Evolutionary conservation across 2,113 vertebrate species (phyloP).

Genomic region (Phycodurus eques): DNA sequence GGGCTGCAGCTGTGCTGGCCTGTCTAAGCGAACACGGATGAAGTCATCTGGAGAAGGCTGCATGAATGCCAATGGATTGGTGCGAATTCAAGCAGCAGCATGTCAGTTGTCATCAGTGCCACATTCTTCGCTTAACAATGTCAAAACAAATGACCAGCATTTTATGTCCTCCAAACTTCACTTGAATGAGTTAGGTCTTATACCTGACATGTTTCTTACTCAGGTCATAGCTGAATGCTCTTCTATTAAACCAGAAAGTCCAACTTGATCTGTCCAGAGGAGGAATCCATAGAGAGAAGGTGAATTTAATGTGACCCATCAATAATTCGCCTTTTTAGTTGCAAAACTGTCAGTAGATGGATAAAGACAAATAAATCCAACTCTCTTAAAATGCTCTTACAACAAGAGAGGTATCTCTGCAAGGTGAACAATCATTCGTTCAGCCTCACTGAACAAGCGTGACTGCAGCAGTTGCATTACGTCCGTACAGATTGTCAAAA

Average conservation of each 20-base stretch:
- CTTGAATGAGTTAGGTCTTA: background rate
- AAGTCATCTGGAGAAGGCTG: background rate
- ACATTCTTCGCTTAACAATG: background rate
- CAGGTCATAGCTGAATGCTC: slow-evolving; percentile 13
- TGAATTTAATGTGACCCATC: slow-evolving; percentile 12
- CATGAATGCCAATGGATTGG: background rate
- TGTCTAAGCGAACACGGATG: background rate
- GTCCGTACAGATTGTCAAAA: slow-evolving; percentile 13
- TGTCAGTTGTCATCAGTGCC: slow-evolving; percentile 30
- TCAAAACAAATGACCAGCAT: background rate
- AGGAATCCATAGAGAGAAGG: slow-evolving; percentile 20
- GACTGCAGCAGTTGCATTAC: background rate
- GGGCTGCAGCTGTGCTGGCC: background rate
- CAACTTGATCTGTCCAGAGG: slow-evolving; percentile 5
- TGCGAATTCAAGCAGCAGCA: slow-evolving; percentile 2
- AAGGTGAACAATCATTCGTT: slow-evolving; percentile 20
- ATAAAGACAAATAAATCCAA: slow-evolving; percentile 20
- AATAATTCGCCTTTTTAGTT: background rate
- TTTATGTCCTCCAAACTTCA: background rate
- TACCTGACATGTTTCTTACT: background rate
- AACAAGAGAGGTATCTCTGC: slow-evolving; percentile 3
- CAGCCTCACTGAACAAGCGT: slow-evolving; percentile 14
- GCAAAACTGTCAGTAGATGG: background rate
- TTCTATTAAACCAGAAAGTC: slow-evolving; percentile 25
- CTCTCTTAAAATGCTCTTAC: slow-evolving; percentile 5